Evolutionary conservation across 2,113 vertebrate genomes (phyloP).

Genomic region (Callipepla squamata): DNA sequence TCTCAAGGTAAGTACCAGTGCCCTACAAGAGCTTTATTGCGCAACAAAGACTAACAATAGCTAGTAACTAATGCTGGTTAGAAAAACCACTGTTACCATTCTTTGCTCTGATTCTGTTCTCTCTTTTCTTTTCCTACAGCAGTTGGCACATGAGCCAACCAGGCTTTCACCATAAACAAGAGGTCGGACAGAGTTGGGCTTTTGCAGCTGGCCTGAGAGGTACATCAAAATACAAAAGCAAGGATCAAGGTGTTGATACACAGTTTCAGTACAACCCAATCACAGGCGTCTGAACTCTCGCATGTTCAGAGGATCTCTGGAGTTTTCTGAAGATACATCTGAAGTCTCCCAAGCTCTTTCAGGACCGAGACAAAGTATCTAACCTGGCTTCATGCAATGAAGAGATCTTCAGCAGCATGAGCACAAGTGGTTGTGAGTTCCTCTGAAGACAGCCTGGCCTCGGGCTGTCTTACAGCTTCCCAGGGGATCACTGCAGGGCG

Average conservation of each 20-base stretch:
- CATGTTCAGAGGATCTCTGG: neutral
- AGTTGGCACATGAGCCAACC: neutral
- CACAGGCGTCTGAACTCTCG: neutral
- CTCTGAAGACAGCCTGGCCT: neutral
- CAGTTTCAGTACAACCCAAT: neutral
- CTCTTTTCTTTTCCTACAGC: no score
- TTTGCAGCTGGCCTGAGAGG: neutral
- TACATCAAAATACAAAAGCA: neutral
- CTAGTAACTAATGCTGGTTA: no score
- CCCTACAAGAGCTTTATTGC: neutral
- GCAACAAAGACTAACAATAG: neutral
- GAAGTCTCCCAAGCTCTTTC: neutral
- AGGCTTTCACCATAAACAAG: neutral
- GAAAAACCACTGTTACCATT: neutral
- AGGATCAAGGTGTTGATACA: neutral
- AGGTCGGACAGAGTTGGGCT: neutral
- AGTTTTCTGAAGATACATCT: neutral
- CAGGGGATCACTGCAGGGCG: neutral
- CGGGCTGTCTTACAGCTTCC: neutral
- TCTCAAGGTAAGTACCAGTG: neutral
- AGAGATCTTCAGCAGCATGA: neutral
- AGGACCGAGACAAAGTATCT: neutral
- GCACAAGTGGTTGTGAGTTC: neutral
- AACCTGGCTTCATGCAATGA: neutral
- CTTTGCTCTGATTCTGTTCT: neutral